phyloP scores from a whole-genome alignment of 1,140 invertebrate species.

The Drosophila pectinifera region DNA sequence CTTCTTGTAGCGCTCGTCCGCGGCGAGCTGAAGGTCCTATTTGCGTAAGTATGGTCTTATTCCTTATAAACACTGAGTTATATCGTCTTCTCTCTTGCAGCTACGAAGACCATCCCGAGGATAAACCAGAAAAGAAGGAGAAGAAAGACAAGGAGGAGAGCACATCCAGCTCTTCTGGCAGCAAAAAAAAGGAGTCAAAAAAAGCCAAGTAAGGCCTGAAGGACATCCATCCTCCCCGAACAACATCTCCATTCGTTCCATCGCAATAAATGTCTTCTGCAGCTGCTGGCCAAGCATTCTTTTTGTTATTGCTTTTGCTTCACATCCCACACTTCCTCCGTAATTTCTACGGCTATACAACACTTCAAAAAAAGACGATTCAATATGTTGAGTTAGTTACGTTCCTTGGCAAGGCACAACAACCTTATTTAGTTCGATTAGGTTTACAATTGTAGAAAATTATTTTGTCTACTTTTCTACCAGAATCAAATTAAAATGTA shows the following conservation, averaged over 20 bases:
- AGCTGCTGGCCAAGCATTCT: conserved; percentile 35
- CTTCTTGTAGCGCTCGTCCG: conserved; percentile 93
- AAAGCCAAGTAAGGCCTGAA: conserved; percentile 78
- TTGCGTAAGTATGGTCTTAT: conserved; percentile 90
- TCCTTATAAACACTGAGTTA: background rate
- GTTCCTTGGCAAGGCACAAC: conserved; percentile 65
- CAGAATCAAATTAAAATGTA: conserved; percentile 41
- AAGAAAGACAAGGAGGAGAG: conserved; percentile 80
- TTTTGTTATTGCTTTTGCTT: conserved; percentile 38
- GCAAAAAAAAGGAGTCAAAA: conserved; percentile 82
- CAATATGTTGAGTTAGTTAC: conserved; percentile 44
- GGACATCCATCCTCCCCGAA: conserved; percentile 4
- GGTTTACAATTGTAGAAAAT: conserved; percentile 46
- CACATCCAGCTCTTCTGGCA: conserved; percentile 48
- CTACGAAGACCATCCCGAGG: conserved; percentile 89
- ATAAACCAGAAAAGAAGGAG: conserved; percentile 84
- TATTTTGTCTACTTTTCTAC: conserved; percentile 45
- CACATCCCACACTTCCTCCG: conserved; percentile 6
- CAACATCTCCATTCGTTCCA: conserved; percentile 54
- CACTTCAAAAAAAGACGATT: conserved; percentile 60
- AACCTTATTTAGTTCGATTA: conserved; percentile 63
- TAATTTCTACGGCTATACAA: conserved; percentile 1
- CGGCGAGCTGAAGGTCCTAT: conserved; percentile 96
- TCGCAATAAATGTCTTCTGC: conserved; percentile 55
- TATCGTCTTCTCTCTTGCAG: conserved; percentile 70